Evolutionary conservation across 2,888 invertebrate species (phyloP), one percentile per base, ranked within the genome.

Genomic region (Balanococcus diminutus): DNA sequence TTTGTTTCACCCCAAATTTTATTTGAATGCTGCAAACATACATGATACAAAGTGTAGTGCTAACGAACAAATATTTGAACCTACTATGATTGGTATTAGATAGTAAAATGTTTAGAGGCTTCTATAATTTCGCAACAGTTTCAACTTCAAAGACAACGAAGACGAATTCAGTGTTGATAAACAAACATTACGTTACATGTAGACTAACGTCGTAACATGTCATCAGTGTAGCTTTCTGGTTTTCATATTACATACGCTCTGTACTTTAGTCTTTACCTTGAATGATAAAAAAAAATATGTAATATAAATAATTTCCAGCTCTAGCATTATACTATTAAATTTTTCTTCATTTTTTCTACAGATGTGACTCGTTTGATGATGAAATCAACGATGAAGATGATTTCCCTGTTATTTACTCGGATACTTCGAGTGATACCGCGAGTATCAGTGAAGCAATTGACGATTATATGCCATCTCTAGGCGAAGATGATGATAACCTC

Each of bases 351-450:
- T n/a, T 72, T 32, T 39, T 36, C 4, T 56, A n/a, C 61, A 84
- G 84, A 19, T 36, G n/a, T n/a, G 72, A 67, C 32, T 36, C 46
- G n/a, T 25, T 39, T n/a, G 28, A n/a, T 9, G 75, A 85, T 51
- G 85, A 85, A 28, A 16, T 28, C 5, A 67, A 32, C 14, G 85
- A 79, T 16, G 85, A 28, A 22, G 85, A 75, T 19, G 75, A 75
- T n/a, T 25, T 36, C 32, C 85, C 85, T 19, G 28, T 85, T 46
- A 79, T 85, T 19, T 75, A 85, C 31, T 79, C 85, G 1, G 85
- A 85, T 46, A n/a, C 75, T 39, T 79, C 75, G 25, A 84, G 67
- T 39, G 85, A 85, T n/a, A 85, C 79, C 2, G 79, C 28, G 4
- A 79, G 36, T 36, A 36, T 79, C 19, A 19, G 36, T 6, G 75